phyloP scores from a whole-genome alignment of 2,113 vertebrate genomes.

The Theristicus caerulescens region DNA sequence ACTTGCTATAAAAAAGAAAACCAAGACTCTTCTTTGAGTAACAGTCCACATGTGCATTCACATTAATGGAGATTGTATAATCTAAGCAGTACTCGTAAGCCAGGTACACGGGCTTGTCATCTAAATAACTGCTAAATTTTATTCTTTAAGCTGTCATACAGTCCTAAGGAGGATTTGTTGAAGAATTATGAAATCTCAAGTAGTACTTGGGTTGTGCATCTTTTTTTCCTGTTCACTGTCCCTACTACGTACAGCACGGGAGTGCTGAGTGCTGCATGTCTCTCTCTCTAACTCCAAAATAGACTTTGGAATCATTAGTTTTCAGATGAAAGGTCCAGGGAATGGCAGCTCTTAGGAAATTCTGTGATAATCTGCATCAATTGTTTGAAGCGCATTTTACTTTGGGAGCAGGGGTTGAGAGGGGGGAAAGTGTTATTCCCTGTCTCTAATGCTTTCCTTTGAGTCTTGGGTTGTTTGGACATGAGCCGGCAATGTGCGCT shows the following conservation, averaged over 20 bases:
- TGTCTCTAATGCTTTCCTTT: not conserved
- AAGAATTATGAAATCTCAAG: not conserved
- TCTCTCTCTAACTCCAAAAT: not conserved
- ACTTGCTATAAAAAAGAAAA: not conserved
- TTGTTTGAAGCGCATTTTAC: not conserved
- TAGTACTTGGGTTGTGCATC: not conserved
- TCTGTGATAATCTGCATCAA: not conserved
- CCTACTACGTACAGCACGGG: not conserved
- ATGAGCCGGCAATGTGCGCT: not conserved
- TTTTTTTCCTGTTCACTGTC: not conserved
- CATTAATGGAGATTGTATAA: not conserved
- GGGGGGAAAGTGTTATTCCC: not conserved
- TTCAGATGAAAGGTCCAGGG: not conserved
- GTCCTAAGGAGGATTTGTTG: not conserved
- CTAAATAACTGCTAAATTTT: not conserved
- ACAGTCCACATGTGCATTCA: not conserved
- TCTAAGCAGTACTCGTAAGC: not conserved
- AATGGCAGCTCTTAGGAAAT: not conserved
- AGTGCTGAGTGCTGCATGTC: not conserved
- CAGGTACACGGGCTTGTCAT: not conserved
- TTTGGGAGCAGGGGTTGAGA: not conserved
- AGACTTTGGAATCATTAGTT: not conserved
- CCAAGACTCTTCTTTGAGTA: not conserved
- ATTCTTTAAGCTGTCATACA: not conserved
- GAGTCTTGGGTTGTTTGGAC: not conserved